A percentile compares a stretch with the other conserved stretches of the same genome.
Conservation (phyloP, 2,797 vertebrate species). For the Hemibagrus guttatus region DNA sequence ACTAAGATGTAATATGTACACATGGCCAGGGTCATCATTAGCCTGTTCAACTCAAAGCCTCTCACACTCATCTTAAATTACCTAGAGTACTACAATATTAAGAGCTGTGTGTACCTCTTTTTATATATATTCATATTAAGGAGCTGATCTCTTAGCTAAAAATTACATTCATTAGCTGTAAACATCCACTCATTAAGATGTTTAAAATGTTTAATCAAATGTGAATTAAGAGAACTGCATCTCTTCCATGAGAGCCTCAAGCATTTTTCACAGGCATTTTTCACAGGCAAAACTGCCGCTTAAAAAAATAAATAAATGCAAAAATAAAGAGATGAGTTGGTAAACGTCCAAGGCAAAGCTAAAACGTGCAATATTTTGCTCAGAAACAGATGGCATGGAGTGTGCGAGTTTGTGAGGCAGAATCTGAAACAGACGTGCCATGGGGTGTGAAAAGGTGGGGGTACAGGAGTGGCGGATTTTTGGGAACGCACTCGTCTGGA, state of each 20-base stretch:
- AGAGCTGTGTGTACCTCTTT: slow-evolving; percentile 28
- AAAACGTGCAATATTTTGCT: slow-evolving; percentile 77
- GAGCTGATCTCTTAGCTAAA: slow-evolving; percentile 46
- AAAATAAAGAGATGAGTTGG: slow-evolving; percentile 70
- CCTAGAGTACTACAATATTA: slow-evolving; percentile 38
- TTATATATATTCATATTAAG: slow-evolving; percentile 43
- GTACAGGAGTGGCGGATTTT: slow-evolving; percentile 72
- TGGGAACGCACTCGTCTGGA: slow-evolving; percentile 67
- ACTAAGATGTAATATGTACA: slow-evolving; percentile 12
- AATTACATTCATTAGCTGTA: slow-evolving; percentile 52
- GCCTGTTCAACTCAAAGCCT: slow-evolving; percentile 25
- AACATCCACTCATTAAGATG: slow-evolving; percentile 59
- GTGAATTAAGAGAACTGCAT: slow-evolving; percentile 48
- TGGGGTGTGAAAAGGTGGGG: slow-evolving; percentile 78
- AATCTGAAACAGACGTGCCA: slow-evolving; percentile 77
- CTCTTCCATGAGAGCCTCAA: slow-evolving; percentile 37
- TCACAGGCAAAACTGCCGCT: slow-evolving; percentile 57
- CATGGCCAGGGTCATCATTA: slow-evolving; percentile 40
- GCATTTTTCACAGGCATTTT: slow-evolving; percentile 50
- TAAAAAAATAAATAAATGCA: slow-evolving; percentile 57
- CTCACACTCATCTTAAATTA: slow-evolving; percentile 29
- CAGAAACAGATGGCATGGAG: slow-evolving; percentile 78
- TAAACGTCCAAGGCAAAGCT: slow-evolving; percentile 74
- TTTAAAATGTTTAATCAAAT: slow-evolving; percentile 59
- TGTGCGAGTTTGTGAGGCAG: slow-evolving; percentile 61